Base-by-base conservation (phyloP, 2,113 vertebrate genomes). In the Psittacus erithacus region DNA sequence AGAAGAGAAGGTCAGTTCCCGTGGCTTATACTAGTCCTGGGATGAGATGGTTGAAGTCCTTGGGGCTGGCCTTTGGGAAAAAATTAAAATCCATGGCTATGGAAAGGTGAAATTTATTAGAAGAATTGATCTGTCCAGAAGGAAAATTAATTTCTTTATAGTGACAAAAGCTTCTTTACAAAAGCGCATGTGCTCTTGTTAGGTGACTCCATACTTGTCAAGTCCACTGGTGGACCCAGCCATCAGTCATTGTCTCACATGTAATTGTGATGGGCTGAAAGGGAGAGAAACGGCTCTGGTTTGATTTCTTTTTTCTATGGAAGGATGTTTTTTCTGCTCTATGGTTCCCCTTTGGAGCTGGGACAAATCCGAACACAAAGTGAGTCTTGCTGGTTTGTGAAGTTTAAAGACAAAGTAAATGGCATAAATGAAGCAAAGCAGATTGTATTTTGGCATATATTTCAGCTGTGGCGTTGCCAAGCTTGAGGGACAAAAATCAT, bases 21-120 rank as follows among this genome's bases (percentile, higher is more conserved):
- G 1, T 28, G 28, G 38, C 47, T 57, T 0, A 5, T 41, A 6
- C 2, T 50, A 12, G 62, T 24, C n/a, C 1, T 0, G 38, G 74
- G 47, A 19, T 29, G 35, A 60, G 79, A 35, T 22, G 43, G 28
- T 33, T 31, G 44, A 68, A 49, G 12, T 2, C 8, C 4, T 16
- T 39, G 24, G n/a, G 31, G 8, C 7, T 44, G 74, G 31, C 7
- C n/a, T 27, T 35, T 55, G 53, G 60, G 16, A 11, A 27, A 9
- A 27, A 9, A 59, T 23, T 55, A 24, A 47, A 53, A 29, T 6
- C 24, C 31, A 10, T 8, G 52, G 9, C 7, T 52, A 0, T 5
- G 5, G 29, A 11, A 49, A 60, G 13, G 46, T 52, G 35, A 74
- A 69, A 22, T 59, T 67, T 82, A 4, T 28, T 22, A 13, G 24